Percentiles rank a stretch among this genome's conserved stretches.
Conservation (phyloP, 2,113 vertebrate genomes). For the Phylloscopus trochiloides region DNA sequence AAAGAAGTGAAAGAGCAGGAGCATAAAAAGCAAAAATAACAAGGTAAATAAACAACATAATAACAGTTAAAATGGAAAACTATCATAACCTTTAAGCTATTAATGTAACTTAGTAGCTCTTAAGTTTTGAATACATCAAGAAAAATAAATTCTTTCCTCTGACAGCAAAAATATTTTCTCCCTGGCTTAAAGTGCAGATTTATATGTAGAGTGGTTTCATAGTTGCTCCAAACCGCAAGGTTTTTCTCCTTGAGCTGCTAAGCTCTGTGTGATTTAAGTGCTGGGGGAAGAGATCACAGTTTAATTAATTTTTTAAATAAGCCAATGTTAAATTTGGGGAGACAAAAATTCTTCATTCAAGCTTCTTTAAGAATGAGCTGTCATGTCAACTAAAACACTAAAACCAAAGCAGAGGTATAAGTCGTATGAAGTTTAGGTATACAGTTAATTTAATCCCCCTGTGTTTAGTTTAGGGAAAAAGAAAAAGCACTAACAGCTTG, state of each 20-base stretch:
- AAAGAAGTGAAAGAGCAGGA: neutral
- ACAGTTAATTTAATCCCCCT: neutral
- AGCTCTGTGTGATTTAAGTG: neutral
- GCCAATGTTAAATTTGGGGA: neutral
- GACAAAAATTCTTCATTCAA: neutral
- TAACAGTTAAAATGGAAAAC: neutral
- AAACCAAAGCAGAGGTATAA: neutral
- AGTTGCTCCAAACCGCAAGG: neutral
- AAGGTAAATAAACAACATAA: neutral
- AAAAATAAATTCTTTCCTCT: neutral
- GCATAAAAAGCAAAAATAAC: neutral
- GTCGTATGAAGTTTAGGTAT: neutral
- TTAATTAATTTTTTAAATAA: conserved; percentile 26
- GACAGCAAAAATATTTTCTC: neutral
- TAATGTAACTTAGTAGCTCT: neutral
- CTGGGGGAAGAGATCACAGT: neutral
- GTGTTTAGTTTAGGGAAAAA: neutral
- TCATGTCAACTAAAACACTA: neutral
- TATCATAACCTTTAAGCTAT: rapidly evolving
- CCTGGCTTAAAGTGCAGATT: neutral
- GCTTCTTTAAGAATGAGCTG: neutral
- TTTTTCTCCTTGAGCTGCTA: neutral
- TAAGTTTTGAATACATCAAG: neutral
- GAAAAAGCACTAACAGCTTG: neutral
- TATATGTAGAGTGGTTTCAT: neutral